Evolutionary conservation across 2,113 vertebrate genomes (phyloP).

Genomic region (Zingel zingel): DNA sequence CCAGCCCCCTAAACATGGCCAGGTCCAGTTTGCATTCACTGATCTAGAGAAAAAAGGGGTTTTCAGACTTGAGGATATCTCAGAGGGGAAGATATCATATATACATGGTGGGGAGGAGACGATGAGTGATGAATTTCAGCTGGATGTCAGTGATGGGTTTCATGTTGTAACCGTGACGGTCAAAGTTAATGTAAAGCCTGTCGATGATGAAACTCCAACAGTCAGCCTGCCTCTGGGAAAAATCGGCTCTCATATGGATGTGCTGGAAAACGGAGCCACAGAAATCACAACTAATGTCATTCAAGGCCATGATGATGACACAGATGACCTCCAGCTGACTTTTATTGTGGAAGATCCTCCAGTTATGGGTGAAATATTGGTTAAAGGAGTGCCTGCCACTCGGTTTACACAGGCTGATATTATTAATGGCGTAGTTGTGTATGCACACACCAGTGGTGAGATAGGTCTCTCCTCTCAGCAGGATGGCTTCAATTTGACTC

Average conservation of each 20-base stretch:
- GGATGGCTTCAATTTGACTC: slow-evolving; percentile 92
- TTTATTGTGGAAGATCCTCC: slow-evolving; percentile 92
- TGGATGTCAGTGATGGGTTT: slow-evolving; percentile 93
- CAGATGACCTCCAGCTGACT: slow-evolving; percentile 91
- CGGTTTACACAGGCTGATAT: slow-evolving; percentile 93
- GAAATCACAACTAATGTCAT: slow-evolving; percentile 92
- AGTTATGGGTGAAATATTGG: slow-evolving; percentile 87
- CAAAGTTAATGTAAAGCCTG: slow-evolving; percentile 87
- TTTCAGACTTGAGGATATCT: slow-evolving; percentile 89
- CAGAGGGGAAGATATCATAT: slow-evolving; percentile 88
- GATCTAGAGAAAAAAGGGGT: slow-evolving; percentile 83
- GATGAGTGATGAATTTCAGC: slow-evolving; percentile 86
- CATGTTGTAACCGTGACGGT: slow-evolving; percentile 91
- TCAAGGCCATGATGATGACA: slow-evolving; percentile 88
- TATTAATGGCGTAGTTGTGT: slow-evolving; percentile 90
- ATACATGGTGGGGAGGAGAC: slow-evolving; percentile 88
- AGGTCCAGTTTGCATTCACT: slow-evolving; percentile 84
- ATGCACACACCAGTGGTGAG: slow-evolving; percentile 92
- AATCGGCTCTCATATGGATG: slow-evolving; percentile 91
- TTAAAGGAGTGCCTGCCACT: slow-evolving; percentile 86
- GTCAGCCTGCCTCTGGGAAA: slow-evolving; percentile 86
- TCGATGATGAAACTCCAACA: slow-evolving; percentile 87
- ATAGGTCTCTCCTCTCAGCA: slow-evolving; percentile 87
- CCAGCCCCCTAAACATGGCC: slow-evolving; percentile 88
- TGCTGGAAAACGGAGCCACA: slow-evolving; percentile 92